These are phyloP conservation scores for Ypsolopha sequella DNA, from an alignment of 2,888 invertebrate genomes.

Conservation along the genomic window DNA sequence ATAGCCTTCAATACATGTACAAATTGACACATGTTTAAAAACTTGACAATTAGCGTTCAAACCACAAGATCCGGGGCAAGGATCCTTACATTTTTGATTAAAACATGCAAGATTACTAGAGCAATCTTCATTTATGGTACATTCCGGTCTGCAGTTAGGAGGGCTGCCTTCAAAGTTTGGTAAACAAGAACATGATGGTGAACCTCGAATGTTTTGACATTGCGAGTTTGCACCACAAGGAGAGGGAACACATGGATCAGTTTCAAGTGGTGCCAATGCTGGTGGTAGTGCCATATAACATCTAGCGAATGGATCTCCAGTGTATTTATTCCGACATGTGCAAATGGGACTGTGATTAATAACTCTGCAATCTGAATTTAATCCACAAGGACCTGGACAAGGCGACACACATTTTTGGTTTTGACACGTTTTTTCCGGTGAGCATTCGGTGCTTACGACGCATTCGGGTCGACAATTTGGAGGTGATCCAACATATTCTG, in stretches of 20 bases:
- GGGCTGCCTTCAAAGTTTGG: conserved; percentile 74
- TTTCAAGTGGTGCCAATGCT: conserved; percentile 31
- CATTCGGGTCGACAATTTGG: conserved; percentile 82
- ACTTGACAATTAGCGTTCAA: conserved; percentile 70
- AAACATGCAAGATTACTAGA: conserved; percentile 75
- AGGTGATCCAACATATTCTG: conserved; percentile 76
- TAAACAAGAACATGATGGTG: conserved; percentile 74
- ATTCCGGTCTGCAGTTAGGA: conserved; percentile 77
- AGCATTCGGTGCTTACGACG: conserved; percentile 77
- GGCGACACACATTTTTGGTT: conserved; percentile 80
- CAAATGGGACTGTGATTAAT: conserved; percentile 81
- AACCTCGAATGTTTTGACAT: conserved; percentile 67
- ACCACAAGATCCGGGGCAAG: conserved; percentile 80
- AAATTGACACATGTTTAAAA: conserved; percentile 73
- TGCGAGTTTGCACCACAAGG: conserved; percentile 76
- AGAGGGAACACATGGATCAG: conserved; percentile 76
- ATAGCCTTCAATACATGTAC: conserved; percentile 69
- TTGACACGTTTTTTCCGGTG: conserved; percentile 73
- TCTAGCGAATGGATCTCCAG: conserved; percentile 76
- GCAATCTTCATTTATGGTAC: conserved; percentile 77
- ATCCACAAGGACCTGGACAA: conserved; percentile 79
- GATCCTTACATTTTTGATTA: conserved; percentile 75
- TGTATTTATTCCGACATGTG: conserved; percentile 71
- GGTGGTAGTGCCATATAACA: conserved; percentile 66
- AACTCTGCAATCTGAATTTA: conserved; percentile 77